A percentile compares a stretch with the other conserved stretches of the same genome.
Conservation (phyloP, 2,888 invertebrate species). For the Noctua janthe region DNA sequence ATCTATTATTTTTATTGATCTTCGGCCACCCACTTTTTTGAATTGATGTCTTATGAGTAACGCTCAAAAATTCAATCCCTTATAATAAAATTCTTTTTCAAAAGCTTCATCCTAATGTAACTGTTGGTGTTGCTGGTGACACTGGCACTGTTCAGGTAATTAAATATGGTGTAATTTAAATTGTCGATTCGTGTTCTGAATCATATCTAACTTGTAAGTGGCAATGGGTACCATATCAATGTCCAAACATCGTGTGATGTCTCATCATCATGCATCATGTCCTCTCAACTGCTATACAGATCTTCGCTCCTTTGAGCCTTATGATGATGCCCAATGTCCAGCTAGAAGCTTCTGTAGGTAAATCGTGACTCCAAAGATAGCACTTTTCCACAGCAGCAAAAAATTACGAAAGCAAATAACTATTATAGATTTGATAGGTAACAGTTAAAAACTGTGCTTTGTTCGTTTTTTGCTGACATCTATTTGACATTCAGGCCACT, state of each 20-base stretch:
- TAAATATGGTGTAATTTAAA: constrained; percentile 10
- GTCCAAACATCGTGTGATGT: neutral
- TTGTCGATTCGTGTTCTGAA: neutral
- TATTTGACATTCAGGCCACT: constrained; percentile 57
- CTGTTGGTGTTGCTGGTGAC: neutral
- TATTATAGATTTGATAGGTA: constrained; percentile 39
- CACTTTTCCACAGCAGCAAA: constrained; percentile 28
- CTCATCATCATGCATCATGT: neutral
- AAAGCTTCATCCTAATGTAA: neutral
- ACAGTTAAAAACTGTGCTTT: constrained; percentile 59
- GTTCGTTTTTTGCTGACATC: constrained; percentile 54
- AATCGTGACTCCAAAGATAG: constrained; percentile 11
- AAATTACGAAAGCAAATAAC: constrained; percentile 21
- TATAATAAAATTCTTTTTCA: neutral
- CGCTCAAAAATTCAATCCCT: neutral
- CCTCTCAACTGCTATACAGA: no score
- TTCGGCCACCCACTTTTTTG: constrained; percentile 24
- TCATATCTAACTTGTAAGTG: constrained; percentile 1
- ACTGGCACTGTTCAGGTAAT: neutral
- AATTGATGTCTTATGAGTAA: neutral
- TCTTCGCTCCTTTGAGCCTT: neutral
- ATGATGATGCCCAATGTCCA: neutral
- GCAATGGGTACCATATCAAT: neutral
- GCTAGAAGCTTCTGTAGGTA: neutral
- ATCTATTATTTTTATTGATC: constrained; percentile 25